A percentile compares a stretch with the other conserved stretches of the same genome.
Conservation (phyloP, 2,113 vertebrate genomes). For the Pantherophis guttatus region DNA sequence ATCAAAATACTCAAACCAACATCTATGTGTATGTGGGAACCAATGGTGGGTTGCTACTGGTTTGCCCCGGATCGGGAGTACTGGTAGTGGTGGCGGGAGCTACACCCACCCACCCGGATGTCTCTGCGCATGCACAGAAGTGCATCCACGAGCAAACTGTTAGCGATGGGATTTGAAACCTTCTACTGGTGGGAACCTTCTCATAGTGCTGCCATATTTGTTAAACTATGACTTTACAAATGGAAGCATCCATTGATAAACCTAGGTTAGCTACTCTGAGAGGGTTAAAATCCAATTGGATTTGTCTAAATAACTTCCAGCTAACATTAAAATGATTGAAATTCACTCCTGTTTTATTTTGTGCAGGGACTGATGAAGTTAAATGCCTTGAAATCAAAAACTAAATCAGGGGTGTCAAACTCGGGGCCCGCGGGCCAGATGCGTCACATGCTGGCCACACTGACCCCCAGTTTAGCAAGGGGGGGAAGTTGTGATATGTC, state of each 20-base stretch:
- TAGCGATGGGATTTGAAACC: no score
- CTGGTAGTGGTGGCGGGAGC: no score
- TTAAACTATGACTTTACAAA: not conserved
- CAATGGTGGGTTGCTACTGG: not conserved
- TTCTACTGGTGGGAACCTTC: not conserved
- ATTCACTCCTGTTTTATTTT: conserved; percentile 6
- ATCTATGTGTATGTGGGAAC: not conserved
- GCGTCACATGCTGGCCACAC: no score
- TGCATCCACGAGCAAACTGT: no score
- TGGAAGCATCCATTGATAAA: conserved; percentile 3
- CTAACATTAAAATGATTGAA: not conserved
- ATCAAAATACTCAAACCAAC: not conserved
- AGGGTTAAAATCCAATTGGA: conserved; percentile 19
- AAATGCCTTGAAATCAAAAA: not conserved
- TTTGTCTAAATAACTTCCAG: conserved; percentile 31
- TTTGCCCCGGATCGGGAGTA: no score
- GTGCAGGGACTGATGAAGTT: not conserved
- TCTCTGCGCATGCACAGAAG: no score
- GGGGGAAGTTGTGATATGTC: no score
- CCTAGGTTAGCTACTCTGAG: conserved; percentile 27
- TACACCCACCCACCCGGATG: no score
- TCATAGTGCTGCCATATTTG: not conserved
- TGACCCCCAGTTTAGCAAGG: no score
- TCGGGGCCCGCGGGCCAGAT: no score
- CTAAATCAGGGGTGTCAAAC: not conserved